phyloP scores from a whole-genome alignment of 2,888 invertebrate species.

The Dicranocentrus wangi region DNA sequence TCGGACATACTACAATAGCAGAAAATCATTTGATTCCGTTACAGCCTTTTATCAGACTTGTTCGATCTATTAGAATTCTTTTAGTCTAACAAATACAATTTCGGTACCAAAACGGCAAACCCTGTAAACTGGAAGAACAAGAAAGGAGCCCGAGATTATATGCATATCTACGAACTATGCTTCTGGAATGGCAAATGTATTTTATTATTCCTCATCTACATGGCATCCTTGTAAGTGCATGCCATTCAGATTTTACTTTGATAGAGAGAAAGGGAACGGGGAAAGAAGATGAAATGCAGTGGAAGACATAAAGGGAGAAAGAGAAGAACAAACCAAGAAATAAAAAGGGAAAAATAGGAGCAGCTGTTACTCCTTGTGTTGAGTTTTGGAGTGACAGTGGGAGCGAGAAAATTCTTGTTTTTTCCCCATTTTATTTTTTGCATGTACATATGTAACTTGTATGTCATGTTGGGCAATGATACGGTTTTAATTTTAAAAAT shows the following conservation, averaged over 20 bases:
- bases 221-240: slow-evolving; percentile 16
- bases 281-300: background rate
- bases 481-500: too few relatives aligned
- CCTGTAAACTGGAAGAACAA: background rate
- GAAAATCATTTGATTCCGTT: slow-evolving; percentile 13
- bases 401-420: slow-evolving; percentile 24
- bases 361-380: slow-evolving; percentile 16
- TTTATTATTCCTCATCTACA: slow-evolving; percentile 18
- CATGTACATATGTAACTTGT: background rate
- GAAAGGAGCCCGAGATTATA: background rate
- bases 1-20: background rate
- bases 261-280: background rate
- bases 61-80: slow-evolving; percentile 29
- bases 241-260: slow-evolving; percentile 35
- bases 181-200: background rate
- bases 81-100: slow-evolving; percentile 3
- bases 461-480: background rate
- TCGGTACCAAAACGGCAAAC: background rate
- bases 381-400: background rate
- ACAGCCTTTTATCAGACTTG: slow-evolving; percentile 18
- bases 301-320: background rate
- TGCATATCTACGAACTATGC: background rate
- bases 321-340: background rate
- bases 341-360: background rate
- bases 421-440: slow-evolving; percentile 5